Evolutionary conservation across 2,797 vertebrate species (phyloP), one percentile per base, ranked within the genome.

Genomic region (Ctenopoma kingsleyae): DNA sequence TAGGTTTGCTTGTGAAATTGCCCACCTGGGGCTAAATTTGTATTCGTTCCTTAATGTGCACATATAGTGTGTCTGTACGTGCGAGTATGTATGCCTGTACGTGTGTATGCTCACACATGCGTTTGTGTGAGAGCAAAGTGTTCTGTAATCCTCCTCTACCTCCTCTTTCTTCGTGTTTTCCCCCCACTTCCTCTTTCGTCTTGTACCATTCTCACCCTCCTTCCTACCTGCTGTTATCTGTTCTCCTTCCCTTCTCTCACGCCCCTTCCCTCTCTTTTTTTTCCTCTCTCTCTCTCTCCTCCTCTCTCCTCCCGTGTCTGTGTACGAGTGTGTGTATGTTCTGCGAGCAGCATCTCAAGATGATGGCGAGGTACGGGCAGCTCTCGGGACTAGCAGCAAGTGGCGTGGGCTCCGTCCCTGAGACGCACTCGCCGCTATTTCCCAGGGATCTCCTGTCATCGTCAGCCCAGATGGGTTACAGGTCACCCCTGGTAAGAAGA

Each of bases 1-100:
- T 93, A 93, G 95, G 95, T 95, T 96, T 96, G 96, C 96, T 96
- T 95, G 95, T 95, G 94, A 95, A 96, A 95, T 95, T 94, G 95
- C 95, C 95, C 94, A 96, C 90, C 90, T 87, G 84, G 86, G 91
- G 87, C 81, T 91, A 72, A 79, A 81, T 89, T 79, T 85, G 86
- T 85, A 76, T 71, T 76, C 77, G 83, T 86, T 85, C 82, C 72
- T 83, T 89, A 66, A 76, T 84, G 82, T 87, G 87, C 83, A 78
- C 82, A 36, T 86, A 71, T 49, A 67, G 56, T 87, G 70, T 30
- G 59, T 67, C 40, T 80, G 62, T 66, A 94, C 93, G 95, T 89
- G 91, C 19, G 47, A 81, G 79, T 94, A 94, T 94, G 93, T 78
- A 46, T 63, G 71, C 52, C 41, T 70, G 77, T 60, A 47, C 61